These are phyloP conservation scores for Drosophila jambulina DNA, from an alignment of 1,140 invertebrate species.

Conservation along the genomic window DNA sequence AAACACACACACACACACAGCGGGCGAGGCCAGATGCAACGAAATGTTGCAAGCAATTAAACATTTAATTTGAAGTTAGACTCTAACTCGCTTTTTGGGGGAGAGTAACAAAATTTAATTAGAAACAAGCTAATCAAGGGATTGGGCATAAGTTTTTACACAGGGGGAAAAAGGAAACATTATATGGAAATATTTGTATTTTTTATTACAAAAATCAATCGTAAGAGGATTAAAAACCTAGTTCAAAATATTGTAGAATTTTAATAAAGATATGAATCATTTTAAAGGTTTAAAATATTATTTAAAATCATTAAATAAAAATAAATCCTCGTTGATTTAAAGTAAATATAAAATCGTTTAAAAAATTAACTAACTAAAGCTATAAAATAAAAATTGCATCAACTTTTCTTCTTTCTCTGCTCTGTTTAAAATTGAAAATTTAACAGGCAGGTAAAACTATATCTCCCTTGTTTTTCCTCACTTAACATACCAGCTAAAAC, in stretches of 20 bases:
- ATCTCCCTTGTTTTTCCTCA: background rate
- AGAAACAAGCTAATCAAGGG: conserved; percentile 51
- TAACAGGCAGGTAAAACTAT: background rate
- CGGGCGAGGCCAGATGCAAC: conserved; percentile 15
- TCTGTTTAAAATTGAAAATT: background rate
- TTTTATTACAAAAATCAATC: background rate
- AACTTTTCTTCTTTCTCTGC: too few relatives aligned
- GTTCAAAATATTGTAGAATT: background rate
- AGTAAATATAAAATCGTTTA: background rate
- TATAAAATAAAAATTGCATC: background rate
- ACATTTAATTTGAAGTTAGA: conserved; percentile 58
- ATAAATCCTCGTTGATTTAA: too few relatives aligned
- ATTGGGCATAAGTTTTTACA: conserved; percentile 1
- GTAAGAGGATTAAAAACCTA: too few relatives aligned
- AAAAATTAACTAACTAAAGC: background rate
- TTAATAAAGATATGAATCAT: background rate
- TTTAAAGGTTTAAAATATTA: background rate
- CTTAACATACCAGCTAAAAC: background rate
- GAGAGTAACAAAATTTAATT: conserved; percentile 34
- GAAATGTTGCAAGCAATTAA: conserved; percentile 60
- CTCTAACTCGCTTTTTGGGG: conserved; percentile 35
- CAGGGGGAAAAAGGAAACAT: background rate
- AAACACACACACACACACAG: background rate
- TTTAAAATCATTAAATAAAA: background rate
- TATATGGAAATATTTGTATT: too few relatives aligned